Conservation (phyloP, 2,113 vertebrate species). For the Gambusia affinis region DNA sequence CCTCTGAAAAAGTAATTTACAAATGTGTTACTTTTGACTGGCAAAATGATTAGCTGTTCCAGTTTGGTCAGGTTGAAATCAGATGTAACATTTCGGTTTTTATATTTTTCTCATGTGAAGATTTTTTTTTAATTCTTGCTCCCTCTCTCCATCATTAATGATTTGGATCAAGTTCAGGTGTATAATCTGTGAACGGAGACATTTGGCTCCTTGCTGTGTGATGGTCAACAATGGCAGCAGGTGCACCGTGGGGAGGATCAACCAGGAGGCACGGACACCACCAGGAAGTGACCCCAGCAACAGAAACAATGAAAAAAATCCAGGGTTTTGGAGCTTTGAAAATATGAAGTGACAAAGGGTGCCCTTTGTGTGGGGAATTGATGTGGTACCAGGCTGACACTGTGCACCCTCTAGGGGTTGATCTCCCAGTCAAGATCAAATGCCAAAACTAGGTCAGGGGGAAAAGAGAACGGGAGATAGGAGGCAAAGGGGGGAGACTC, state of each 20-base stretch:
- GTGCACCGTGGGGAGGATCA: constrained; percentile 59
- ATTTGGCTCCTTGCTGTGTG: constrained; percentile 55
- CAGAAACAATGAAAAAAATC: constrained; percentile 64
- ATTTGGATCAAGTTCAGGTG: constrained; percentile 5
- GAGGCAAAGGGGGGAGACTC: not conserved
- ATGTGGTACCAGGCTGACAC: constrained; percentile 78
- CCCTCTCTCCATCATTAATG: not conserved
- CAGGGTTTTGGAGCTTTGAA: constrained; percentile 72
- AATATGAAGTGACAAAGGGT: constrained; percentile 84
- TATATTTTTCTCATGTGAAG: not conserved
- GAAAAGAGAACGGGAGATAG: constrained; percentile 51
- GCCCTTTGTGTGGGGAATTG: constrained; percentile 80
- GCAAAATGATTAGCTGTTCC: not conserved
- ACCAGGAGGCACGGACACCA: constrained; percentile 45
- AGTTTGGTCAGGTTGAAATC: not conserved
- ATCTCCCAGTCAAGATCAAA: constrained; percentile 82
- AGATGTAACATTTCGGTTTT: not conserved
- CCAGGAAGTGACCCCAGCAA: constrained; percentile 69
- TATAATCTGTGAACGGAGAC: constrained; percentile 37
- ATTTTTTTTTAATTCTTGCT: not conserved
- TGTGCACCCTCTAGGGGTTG: constrained; percentile 81
- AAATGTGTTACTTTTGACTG: not conserved
- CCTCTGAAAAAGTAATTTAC: not conserved
- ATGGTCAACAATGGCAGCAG: constrained; percentile 66
- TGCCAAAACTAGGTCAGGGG: constrained; percentile 83